Base-by-base conservation (phyloP, 2,113 vertebrate species). In the Gallinago paraguaiae region DNA sequence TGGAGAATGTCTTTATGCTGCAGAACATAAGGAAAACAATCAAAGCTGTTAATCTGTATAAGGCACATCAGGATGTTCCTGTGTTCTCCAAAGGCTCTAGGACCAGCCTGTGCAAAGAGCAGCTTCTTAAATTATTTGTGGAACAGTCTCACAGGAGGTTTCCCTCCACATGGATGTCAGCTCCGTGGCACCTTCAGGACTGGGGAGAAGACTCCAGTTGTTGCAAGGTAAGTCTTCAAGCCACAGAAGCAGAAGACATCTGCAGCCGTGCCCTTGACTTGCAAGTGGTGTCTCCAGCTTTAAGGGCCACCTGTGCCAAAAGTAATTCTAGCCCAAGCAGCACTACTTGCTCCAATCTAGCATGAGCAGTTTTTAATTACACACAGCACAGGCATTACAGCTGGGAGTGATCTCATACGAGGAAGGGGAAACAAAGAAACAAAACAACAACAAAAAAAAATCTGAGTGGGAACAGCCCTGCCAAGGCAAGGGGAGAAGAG, bases 61-160 rank as follows among this genome's bases (percentile, higher is more conserved):
- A 72, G n/a, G 48, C 24, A 81, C 0, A 0, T 0, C 5, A 25
- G n/a, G 41, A 48, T 35, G 37, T 28, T 51, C 56, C 51, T 51
- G 24, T 1, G 0, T 6, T 35, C n/a, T 81, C 63, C 33, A 18
- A 46, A 61, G 20, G 24, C 41, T 48, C 27, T 6, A 24, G 20
- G 3, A 2, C 16, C 15, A n/a, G 19, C 17, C 23, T 17, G 13
- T 1, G n/a, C 50, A 20, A 33, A 54, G 17, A 50, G 35, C 56
- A 82, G 9, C 45, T 65, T 31, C 5, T 17, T 16, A 28, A 22
- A 20, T 48, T 1, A 28, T 7, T 12, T 39, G 43, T 35, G 45
- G 22, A 28, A 37, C 1, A 43, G 45, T 1, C 33, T 14, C 7
- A 5, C 2, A 8, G 28, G 56, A 78, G 67, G 23, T 3, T 59